phyloP scores from a whole-genome alignment of 2,113 vertebrate species.

The Desmodus rotundus region DNA sequence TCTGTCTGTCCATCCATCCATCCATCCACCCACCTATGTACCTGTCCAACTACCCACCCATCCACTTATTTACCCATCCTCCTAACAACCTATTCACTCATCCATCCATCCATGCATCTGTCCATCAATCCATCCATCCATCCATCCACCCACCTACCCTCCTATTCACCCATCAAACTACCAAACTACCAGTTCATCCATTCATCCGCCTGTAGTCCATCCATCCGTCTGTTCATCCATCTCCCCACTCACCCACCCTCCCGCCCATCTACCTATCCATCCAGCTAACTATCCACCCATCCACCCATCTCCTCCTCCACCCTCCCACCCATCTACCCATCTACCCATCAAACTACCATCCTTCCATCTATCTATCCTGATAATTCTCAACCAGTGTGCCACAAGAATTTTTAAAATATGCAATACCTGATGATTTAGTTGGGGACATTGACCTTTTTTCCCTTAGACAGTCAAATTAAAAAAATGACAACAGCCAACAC shows the following conservation, averaged over 20 bases:
- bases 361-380: background rate
- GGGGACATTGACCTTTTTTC: background rate
- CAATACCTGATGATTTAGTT: background rate
- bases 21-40: background rate
- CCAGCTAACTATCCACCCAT: no score
- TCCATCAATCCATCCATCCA: background rate
- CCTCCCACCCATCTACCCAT: background rate
- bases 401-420: background rate
- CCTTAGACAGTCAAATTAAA: background rate
- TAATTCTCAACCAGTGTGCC: background rate
- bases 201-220: no score
- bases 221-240: background rate
- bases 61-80: no score
- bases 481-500: background rate
- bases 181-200: background rate
- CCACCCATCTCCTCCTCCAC: background rate
- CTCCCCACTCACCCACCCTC: background rate
- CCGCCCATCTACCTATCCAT: background rate
- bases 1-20: background rate
- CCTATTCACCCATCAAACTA: background rate
- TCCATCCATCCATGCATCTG: background rate
- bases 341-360: background rate
- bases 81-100: background rate
- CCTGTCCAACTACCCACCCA: background rate
- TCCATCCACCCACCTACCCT: background rate